Percentiles rank a stretch among this genome's conserved stretches.
Evolutionary conservation across 35 echinoderm and acorn worm genomes (phyloP).

Genomic region (Eucidaris tribuloides): DNA sequence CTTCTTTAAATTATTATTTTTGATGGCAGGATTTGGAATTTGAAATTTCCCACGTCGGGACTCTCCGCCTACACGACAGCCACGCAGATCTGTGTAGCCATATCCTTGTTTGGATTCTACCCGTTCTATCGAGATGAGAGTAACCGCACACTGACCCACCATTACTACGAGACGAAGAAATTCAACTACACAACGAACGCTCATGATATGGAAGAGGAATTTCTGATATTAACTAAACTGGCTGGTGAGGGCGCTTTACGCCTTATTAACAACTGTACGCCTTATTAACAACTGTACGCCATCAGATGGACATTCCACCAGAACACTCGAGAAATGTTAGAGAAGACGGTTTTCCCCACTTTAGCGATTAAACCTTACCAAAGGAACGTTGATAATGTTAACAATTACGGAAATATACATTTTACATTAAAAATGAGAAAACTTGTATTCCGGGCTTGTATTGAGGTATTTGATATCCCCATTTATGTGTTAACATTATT

Average conservation of each 20-base stretch:
- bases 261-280: not conserved
- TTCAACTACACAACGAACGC: slow-evolving; percentile 8
- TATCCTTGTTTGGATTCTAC: slow-evolving; percentile 30
- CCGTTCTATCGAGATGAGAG: not conserved
- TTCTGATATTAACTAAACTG: not conserved
- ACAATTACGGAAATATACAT: no score
- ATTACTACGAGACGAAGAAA: slow-evolving; percentile 32
- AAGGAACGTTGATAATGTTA: no score
- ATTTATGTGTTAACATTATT: no score
- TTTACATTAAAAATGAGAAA: no score
- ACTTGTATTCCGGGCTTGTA: no score
- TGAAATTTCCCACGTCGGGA: not conserved
- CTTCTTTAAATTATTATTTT: not conserved
- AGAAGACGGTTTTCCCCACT: no score
- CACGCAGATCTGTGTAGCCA: not conserved
- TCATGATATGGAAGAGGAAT: slow-evolving; percentile 22
- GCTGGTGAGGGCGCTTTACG: not conserved
- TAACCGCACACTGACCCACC: not conserved
- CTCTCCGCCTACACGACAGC: slow-evolving; percentile 10
- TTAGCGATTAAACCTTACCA: no score
- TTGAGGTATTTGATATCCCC: no score
- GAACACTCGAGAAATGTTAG: no score
- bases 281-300: no score
- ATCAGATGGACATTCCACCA: no score
- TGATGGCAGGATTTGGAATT: not conserved